phyloP scores from a whole-genome alignment of 2,797 vertebrate species.

The Lycodopsis pacificus region DNA sequence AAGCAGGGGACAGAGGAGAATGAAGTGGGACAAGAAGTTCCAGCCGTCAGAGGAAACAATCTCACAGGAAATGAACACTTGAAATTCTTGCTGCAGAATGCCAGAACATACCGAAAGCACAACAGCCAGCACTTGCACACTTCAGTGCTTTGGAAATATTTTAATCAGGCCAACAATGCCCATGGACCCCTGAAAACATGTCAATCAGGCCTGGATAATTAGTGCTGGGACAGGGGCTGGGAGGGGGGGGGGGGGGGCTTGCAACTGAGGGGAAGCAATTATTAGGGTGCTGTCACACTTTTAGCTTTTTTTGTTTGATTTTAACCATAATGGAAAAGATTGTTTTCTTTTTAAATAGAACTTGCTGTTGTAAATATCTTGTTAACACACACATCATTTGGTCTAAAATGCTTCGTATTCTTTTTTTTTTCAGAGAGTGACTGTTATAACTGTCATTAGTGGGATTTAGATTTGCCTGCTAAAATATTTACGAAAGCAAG shows the following conservation, averaged over 20 bases:
- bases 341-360: neutral
- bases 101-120: conserved; percentile 50
- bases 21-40: neutral
- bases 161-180: conserved; percentile 77
- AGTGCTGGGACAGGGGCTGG: conserved; percentile 61
- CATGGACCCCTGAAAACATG: conserved; percentile 71
- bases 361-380: neutral
- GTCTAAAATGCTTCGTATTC: neutral
- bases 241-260: neutral
- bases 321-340: neutral
- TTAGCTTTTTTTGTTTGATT: neutral
- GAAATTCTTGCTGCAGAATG: conserved; percentile 46
- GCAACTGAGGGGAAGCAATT: neutral
- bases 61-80: conserved; percentile 4
- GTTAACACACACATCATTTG: neutral
- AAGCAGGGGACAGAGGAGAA: neutral
- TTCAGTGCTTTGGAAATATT: conserved; percentile 76
- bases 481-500: neutral
- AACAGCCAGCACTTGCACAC: conserved; percentile 62
- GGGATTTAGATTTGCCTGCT: too few species aligned
- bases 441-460: neutral
- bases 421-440: neutral
- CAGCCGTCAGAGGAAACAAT: neutral
- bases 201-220: conserved; percentile 75
- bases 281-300: conserved; percentile 9